Conservation (phyloP, 2,888 invertebrate genomes). For the Strigamia crassipes region DNA sequence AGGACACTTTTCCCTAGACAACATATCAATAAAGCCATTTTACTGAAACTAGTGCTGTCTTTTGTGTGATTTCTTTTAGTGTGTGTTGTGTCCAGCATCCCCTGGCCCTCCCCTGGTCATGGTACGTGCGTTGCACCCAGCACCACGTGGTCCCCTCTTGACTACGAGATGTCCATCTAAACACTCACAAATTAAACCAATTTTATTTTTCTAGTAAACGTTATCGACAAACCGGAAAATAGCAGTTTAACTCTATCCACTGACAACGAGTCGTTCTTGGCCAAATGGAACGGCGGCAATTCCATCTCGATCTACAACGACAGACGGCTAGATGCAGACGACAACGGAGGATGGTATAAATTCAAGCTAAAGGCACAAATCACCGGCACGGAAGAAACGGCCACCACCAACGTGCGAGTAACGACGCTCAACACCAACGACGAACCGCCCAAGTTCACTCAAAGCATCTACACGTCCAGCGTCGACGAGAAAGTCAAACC, state of each 20-base stretch:
- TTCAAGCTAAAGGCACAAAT: constrained; percentile 58
- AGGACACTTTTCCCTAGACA: too few relatives aligned
- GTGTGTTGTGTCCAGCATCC: too few relatives aligned
- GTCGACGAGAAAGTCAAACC: constrained; percentile 51
- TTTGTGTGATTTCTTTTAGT: too few relatives aligned
- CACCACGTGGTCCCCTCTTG: too few relatives aligned
- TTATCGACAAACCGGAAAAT: constrained; percentile 41
- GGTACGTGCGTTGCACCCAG: too few relatives aligned
- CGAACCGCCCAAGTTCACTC: constrained; percentile 55
- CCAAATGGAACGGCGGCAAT: neutral
- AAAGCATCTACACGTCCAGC: constrained; percentile 50
- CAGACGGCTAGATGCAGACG: constrained; percentile 49
- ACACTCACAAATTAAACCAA: too few relatives aligned
- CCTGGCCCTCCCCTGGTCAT: too few relatives aligned
- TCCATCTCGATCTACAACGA: constrained; percentile 43
- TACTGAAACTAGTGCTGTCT: too few relatives aligned
- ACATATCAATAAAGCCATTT: too few relatives aligned
- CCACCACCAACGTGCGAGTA: constrained; percentile 57
- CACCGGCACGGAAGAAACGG: constrained; percentile 56
- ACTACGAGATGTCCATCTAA: too few relatives aligned
- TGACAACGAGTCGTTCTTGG: neutral
- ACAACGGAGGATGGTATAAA: constrained; percentile 52
- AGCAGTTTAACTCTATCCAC: neutral
- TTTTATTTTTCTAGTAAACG: neutral
- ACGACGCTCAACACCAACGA: constrained; percentile 59